Base-by-base conservation (phyloP, 2,888 invertebrate species). In the Xanthia icteritia region DNA sequence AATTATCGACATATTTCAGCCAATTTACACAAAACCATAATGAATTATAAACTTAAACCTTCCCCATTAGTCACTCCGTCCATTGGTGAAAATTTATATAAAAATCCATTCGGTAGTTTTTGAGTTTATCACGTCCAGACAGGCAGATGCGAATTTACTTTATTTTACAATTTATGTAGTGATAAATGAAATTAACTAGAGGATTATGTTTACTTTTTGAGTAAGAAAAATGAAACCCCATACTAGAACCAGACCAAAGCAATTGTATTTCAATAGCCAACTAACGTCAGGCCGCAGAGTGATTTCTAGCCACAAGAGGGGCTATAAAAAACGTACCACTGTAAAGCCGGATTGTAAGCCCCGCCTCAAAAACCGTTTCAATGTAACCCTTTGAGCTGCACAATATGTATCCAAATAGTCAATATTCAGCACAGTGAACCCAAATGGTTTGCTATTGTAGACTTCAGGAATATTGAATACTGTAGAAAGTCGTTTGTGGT, bases 381-480 rank as follows among this genome's bases (percentile, higher is more conserved):
- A 69, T 15, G 6, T 27, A 36, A 39, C 36, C 51, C 36, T 79
- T 79, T 79, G 79, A 79, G n/a, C 70, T 39, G 31, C 13, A 60
- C 74, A 65, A 48, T 76, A 48, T 39, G 65, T 9, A 65, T 51
- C 20, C 64, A 54, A 81, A 81, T 64, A 81, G 68, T 39, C 76
- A 65, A 80, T 74, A 74, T 65, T 65, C 42, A 45, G 58, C 31
- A 45, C 60, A 60, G 13, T 15, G 5, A 27, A 36, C n/a, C 4
- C 17, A 39, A 60, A 69, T 81, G 39, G 68, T 39, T 65, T 58
- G 36, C 36, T 69, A 31, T 79, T 69, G 58, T 68, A 15, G 17
- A 48, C 15, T 68, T 79, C 31, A 61, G 60, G 42, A 79, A 70
- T 69, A 69, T 79, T 69, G 51, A 79, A 79, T 68, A 51, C 27